A percentile compares a stretch with the other conserved stretches of the same genome.
Conservation (phyloP, 2,113 vertebrate species). For the Motacilla alba region DNA sequence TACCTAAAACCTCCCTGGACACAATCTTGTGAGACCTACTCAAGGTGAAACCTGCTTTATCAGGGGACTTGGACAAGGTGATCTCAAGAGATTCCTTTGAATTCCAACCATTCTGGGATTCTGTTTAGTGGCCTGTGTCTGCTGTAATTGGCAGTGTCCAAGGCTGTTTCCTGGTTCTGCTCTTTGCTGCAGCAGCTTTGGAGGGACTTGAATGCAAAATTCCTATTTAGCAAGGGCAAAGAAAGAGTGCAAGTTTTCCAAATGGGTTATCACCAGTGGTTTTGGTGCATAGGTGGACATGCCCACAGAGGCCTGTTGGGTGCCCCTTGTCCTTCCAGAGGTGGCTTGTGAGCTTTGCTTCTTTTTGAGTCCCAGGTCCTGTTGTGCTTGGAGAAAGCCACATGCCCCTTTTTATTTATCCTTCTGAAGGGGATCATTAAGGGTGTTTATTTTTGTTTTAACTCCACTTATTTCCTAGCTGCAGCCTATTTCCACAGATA, state of each 20-base stretch:
- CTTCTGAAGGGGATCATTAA: neutral
- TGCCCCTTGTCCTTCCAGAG: neutral
- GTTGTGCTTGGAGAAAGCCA: neutral
- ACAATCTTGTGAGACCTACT: neutral
- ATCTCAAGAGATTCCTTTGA: neutral
- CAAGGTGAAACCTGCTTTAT: neutral
- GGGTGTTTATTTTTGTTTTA: neutral
- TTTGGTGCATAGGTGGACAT: neutral
- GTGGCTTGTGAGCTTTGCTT: neutral
- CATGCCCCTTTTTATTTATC: neutral
- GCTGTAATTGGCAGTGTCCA: neutral
- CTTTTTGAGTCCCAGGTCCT: neutral
- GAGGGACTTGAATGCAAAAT: neutral
- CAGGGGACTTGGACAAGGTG: neutral
- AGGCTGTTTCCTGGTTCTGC: neutral
- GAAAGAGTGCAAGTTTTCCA: neutral
- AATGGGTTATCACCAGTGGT: neutral
- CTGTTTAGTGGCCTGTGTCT: neutral
- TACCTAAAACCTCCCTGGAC: neutral
- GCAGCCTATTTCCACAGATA: neutral
- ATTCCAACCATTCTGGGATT: neutral
- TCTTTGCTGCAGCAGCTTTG: neutral
- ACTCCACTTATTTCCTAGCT: neutral
- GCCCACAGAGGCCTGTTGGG: neutral
- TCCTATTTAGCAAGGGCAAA: neutral